Base-by-base conservation (phyloP, 2,888 invertebrate species). In the Isoperla grammatica region DNA sequence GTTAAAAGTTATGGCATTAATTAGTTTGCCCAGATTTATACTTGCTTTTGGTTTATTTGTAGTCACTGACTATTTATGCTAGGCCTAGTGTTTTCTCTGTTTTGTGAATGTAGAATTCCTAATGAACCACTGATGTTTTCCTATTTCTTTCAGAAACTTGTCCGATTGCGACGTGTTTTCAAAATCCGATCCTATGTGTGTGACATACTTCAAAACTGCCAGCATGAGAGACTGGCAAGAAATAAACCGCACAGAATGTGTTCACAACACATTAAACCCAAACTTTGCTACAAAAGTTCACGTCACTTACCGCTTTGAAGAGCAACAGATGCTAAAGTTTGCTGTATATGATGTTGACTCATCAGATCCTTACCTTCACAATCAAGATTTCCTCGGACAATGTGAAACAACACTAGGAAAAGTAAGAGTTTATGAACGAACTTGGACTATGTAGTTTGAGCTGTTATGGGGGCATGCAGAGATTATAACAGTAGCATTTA, bases 121-220 rank as follows among this genome's bases (percentile, higher is more conserved):
- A n/a, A n/a, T n/a, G n/a, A n/a, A n/a, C n/a, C n/a, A n/a, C n/a
- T n/a, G n/a, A n/a, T n/a, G n/a, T 46, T 46, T n/a, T 13, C 17
- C 35, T 20, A 20, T 56, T 43, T 54, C 9, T 66, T 67, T 11
- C 68, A 79, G 79, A 61, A 74, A 76, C 62, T 67, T 81, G 15
- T 64, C 70, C 56, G 76, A 80, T 64, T 72, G 71, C 65, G 81
- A 81, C 71, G 69, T 77, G 1, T 71, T 79, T 58, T 80, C 80
- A 1, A 81, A 81, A 68, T 80, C 80, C 17, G 81, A 81, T 67
- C 81, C 81, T 1, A 73, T 79, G 71, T 78, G 78, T 71, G 74
- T 76, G 2, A 68, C 74, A 1, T 76, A 70, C 62, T 65, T 72
- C 54, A 71, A 76, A 61, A 72, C 73, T 5, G 68, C 69, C 49